Evolutionary conservation across 2,113 vertebrate species (phyloP), one percentile per base, ranked within the genome.

Genomic region (Chaetodon trifascialis): DNA sequence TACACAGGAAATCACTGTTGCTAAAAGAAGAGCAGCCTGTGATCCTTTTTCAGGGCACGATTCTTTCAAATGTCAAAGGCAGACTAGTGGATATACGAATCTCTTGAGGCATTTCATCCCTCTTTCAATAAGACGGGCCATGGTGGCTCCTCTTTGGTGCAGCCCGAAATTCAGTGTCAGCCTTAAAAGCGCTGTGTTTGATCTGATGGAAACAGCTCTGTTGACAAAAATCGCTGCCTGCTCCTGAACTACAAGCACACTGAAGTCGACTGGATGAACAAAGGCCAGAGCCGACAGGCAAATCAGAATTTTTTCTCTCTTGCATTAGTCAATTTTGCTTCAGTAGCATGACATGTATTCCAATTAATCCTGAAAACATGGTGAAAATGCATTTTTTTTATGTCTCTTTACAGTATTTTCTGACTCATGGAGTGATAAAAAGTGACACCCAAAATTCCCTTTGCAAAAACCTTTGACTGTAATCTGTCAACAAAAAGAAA

Each of bases 1-100:
- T n/a, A n/a, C n/a, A 46, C 47, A 52, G 66, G 62, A 76, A 79
- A 67, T 64, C 70, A 64, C 44, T 76, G 40, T 30, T 59, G 38
- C 54, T 51, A 21, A 21, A 44, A 75, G 60, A 63, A 15, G 1
- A 46, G 54, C 23, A 59, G 55, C 66, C 72, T 14, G n/a, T 15
- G 16, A 71, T 65, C 16, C 49, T 72, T 71, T 74, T 46, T 65
- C 51, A 75, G 40, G n/a, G 36, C 55, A 47, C 36, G 40, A 7
- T 58, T 15, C 56, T 58, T 56, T 56, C 23, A 25, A 58, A 58
- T 34, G 56, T 71, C 59, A 4, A 36, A 71, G 16, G 23, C 4
- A 64, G 42, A 76, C 70, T 3, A 42, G 52, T 42, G 21, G 3
- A 83, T 68, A 38, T 59, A 58, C 30, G 30, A 30, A 30, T 68